Base-by-base conservation (phyloP, 2,888 invertebrate genomes). In the Tridacna crocea region DNA sequence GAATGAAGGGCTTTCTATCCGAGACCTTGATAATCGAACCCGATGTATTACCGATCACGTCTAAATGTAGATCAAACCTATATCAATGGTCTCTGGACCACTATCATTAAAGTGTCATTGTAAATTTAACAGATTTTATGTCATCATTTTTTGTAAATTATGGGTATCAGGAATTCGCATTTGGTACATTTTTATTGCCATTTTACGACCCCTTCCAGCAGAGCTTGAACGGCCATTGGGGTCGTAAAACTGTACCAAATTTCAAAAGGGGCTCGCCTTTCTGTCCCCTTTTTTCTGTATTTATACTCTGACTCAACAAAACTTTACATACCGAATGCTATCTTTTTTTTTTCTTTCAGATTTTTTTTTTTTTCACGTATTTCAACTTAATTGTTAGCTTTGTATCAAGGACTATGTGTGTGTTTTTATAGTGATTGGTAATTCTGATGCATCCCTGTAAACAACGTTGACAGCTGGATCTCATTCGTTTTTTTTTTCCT, bases 31-130 rank as follows among this genome's bases (percentile, higher is more conserved):
- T 55, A 15, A 55, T 55, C 55, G 55, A 55, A 55, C 55, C 19
- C 55, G 17, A 55, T 46, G 36, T 36, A 46, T 66, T 66, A 48
- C 51, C 26, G 24, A 70, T 51, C 70, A 70, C 70, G 70, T 70
- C n/a, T 51, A 27, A 48, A 24, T 22, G 51, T 19, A 70, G 22
- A 70, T 70, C 70, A 51, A 61, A 47, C 70, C 26, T 51, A 47
- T 51, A 51, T 48, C 19, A 70, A n/a, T 70, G 61, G 13, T 13
- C 22, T 61, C 61, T 12, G 22, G 22, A 61, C 61, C 70, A 24
- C 70, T 19, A 51, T 70, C 70, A 82, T 86, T 82, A 86, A 86
- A 86, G 83, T 86, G 86, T 86, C 86, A 86, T 84, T 80, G 72
- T 63, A 77, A 80, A 82, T 84, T 82, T 63, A 82, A 80, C 77